phyloP scores from a whole-genome alignment of 1,140 invertebrate genomes.

The Bombus pascuorum region DNA sequence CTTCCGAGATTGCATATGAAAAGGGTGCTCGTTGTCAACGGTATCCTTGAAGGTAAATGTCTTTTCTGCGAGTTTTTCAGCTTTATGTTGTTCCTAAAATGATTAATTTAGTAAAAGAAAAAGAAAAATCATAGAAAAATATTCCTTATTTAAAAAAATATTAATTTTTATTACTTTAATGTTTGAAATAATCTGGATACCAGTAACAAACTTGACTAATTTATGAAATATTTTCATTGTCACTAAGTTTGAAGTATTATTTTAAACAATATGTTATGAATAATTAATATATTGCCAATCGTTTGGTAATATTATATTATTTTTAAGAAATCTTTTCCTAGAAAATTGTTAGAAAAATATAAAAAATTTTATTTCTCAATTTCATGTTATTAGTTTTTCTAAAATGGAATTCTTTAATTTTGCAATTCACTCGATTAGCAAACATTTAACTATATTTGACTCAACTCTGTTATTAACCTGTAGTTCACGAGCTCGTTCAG shows the following conservation, averaged over 20 bases:
- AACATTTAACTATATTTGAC: neutral
- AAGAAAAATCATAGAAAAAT: neutral
- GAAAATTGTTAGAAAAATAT: too few relatives aligned
- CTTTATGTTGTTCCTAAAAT: slow-evolving; percentile 83
- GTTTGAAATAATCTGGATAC: neutral
- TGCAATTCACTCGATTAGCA: neutral
- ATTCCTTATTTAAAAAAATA: neutral
- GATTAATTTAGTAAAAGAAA: neutral
- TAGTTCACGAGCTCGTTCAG: slow-evolving; percentile 87
- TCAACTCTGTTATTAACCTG: slow-evolving; percentile 69
- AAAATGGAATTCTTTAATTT: neutral
- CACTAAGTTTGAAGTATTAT: too few relatives aligned
- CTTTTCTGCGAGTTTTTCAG: slow-evolving; percentile 85
- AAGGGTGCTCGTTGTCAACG: slow-evolving; percentile 71
- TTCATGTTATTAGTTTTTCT: neutral
- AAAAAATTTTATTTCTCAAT: neutral
- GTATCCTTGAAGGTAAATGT: slow-evolving; percentile 83
- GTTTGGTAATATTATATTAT: neutral
- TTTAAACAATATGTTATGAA: neutral
- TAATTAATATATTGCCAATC: neutral
- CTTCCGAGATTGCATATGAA: slow-evolving; percentile 44
- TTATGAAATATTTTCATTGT: too few relatives aligned
- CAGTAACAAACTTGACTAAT: neutral
- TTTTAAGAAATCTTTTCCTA: too few relatives aligned
- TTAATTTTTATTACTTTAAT: neutral